Evolutionary conservation across 2,113 vertebrate species (phyloP).

Genomic region (Merops nubicus): DNA sequence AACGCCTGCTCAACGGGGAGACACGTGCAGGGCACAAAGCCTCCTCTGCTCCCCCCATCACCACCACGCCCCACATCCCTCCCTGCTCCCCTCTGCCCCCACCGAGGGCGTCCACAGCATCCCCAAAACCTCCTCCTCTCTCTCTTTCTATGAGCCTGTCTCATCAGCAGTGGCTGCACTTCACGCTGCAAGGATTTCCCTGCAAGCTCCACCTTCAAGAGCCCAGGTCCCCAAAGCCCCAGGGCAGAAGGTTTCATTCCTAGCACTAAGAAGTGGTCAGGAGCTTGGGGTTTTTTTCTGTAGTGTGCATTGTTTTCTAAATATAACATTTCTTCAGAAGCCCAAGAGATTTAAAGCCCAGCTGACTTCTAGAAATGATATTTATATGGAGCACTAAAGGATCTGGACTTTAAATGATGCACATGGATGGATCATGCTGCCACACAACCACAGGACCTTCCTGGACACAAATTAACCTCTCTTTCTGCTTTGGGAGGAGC

Average conservation of each 20-base stretch:
- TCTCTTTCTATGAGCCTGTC: neutral
- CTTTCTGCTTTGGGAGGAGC: neutral
- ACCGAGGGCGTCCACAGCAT: neutral
- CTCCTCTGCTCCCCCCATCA: rapidly evolving
- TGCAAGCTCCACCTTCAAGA: conserved; percentile 31
- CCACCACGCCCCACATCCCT: neutral
- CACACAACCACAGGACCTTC: neutral
- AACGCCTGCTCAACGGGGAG: rapidly evolving
- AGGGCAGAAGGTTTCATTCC: neutral
- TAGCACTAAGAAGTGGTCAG: neutral
- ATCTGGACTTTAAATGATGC: neutral
- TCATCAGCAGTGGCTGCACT: neutral
- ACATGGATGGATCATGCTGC: neutral
- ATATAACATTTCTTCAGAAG: neutral
- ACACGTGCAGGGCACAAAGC: rapidly evolving
- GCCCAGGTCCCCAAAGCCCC: neutral
- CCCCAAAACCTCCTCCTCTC: neutral
- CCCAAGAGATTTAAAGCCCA: neutral
- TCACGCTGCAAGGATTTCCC: conserved; percentile 18
- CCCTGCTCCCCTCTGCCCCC: no score
- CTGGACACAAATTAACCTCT: neutral
- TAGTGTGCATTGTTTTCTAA: neutral
- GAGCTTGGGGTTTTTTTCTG: neutral
- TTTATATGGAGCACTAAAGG: neutral
- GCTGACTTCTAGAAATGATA: neutral